phyloP scores from a whole-genome alignment of 2,888 invertebrate genomes.

The Hyalella azteca region DNA sequence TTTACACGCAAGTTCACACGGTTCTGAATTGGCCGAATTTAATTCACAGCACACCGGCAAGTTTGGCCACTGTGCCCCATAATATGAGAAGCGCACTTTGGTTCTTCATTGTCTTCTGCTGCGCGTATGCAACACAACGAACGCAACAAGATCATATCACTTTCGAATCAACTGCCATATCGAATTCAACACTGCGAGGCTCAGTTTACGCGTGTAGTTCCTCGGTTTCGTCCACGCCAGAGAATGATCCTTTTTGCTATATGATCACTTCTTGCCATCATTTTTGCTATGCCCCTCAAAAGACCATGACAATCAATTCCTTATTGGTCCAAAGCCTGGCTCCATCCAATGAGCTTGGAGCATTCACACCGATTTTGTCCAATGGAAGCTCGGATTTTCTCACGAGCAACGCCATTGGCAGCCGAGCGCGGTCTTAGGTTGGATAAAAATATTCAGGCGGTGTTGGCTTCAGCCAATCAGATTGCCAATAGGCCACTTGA shows the following conservation, averaged over 20 bases:
- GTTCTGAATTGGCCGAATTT: too few species aligned
- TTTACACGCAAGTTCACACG: too few species aligned
- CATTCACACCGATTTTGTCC: neutral
- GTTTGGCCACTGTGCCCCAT: too few species aligned
- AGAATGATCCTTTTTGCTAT: conserved; percentile 35
- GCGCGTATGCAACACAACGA: conserved; percentile 9
- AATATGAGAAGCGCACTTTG: too few species aligned
- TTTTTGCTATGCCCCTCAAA: neutral
- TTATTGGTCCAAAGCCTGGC: neutral
- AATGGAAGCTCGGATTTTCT: neutral
- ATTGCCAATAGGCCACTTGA: neutral
- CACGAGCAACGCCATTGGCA: neutral
- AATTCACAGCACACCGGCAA: too few species aligned
- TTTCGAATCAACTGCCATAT: conserved; percentile 29
- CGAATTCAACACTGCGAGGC: conserved; percentile 12
- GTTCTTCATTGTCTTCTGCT: neutral
- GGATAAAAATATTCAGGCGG: neutral
- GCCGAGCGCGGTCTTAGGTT: neutral
- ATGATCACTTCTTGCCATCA: conserved; percentile 37
- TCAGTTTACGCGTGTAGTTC: conserved; percentile 26
- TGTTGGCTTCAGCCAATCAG: neutral
- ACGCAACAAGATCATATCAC: conserved; percentile 33
- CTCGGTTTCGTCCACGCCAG: conserved; percentile 10
- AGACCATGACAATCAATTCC: conserved; percentile 15
- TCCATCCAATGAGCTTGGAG: neutral